Conservation (phyloP, 2,888 invertebrate species). For the Ophonus ardosiacus region DNA sequence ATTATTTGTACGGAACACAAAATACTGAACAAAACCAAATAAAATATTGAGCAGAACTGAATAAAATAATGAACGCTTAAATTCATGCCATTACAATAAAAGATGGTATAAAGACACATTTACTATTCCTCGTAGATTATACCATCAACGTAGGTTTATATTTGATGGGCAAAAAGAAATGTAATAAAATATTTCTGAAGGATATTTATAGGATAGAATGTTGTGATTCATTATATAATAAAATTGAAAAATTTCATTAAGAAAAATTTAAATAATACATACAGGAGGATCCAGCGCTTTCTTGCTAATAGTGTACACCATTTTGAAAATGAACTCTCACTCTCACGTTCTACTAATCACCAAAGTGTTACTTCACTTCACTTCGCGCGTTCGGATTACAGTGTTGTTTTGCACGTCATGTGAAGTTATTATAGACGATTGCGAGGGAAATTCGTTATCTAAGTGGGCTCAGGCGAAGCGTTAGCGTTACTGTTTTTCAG, state of each 20-base stretch:
- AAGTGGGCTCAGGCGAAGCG: constrained; percentile 11
- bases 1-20: too few relatives aligned
- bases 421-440: constrained; percentile 5
- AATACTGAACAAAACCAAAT: too few relatives aligned
- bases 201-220: too few relatives aligned
- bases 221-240: too few relatives aligned
- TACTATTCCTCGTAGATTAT: too few relatives aligned
- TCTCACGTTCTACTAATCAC: neutral
- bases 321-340: constrained; percentile 54
- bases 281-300: constrained; percentile 52
- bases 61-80: too few relatives aligned
- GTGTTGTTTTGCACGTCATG: neutral
- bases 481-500: constrained; percentile 45
- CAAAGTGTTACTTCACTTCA: neutral
- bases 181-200: too few relatives aligned
- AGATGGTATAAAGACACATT: too few relatives aligned
- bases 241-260: neutral
- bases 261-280: constrained; percentile 8
- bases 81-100: too few relatives aligned
- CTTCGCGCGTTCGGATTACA: neutral
- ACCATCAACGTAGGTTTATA: too few relatives aligned
- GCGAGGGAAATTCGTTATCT: constrained; percentile 46
- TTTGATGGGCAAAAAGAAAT: too few relatives aligned
- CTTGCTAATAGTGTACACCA: constrained; percentile 57
- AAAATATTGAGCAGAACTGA: too few relatives aligned